Base-by-base conservation (phyloP, 1,140 invertebrate genomes). In the Babylonia areolata region DNA sequence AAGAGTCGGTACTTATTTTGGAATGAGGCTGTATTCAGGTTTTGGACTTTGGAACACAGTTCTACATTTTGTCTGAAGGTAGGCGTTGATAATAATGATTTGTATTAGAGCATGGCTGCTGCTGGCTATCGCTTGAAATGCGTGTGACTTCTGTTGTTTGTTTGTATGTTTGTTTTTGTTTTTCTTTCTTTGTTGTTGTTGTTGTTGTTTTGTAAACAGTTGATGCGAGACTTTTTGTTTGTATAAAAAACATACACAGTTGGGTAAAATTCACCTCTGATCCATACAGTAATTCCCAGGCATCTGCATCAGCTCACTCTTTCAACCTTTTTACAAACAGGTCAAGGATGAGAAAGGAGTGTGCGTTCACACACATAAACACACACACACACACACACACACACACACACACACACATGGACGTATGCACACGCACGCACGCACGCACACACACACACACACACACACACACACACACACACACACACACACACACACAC, bases 401-500 rank as follows among this genome's bases (percentile, higher is more conserved):
- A 71, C 64, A 71, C 64, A 9, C 64, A 71, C 64, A 9, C 64
- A 71, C 64, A 71, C 64, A 46, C 42, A 46, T 15, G 15, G 5
- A 46, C 42, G 15, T 15, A 46, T 15, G 15, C 42, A 46, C 42
- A 71, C 64, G 23, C 64, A 71, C 64, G 23, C 64, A 71, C 64
- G 23, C 64, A 71, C 64, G 23, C 64, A 71, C 64, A 71, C 64
- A 71, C 64, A 71, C 64, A 71, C 64, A 71, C 64, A 71, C 64
- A 71, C 64, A 71, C 64, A 33, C 64, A 71, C 64, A 71, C 64
- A 33, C 64, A 71, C 64, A 71, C 64, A 71, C 64, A 71, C 64
- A 71, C 64, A 71, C 64, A 71, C 64, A 71, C 64, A 71, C 64
- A 9, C 64, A 71, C 64, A 9, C 64, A 71, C 64, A 71, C 64